These are phyloP conservation scores for Agelas oroides DNA, from an alignment of 37 sponge, comb jelly and placozoan species.

Conservation along the genomic window DNA sequence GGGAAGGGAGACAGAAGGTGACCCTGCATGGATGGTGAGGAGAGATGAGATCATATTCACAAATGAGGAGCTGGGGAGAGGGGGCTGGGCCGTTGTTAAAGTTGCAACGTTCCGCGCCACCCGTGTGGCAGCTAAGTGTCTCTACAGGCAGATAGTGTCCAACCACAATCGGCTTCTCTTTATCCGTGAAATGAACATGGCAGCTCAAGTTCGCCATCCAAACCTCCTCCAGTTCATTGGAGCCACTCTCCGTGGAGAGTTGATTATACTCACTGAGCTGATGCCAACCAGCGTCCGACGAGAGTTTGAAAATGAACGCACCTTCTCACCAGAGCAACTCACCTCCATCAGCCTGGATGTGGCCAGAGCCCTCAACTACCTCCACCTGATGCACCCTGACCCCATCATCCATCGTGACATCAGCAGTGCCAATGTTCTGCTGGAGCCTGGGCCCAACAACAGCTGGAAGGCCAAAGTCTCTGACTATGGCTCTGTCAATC, in stretches of 20 bases:
- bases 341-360: constrained; percentile 49
- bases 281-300: constrained; percentile 64
- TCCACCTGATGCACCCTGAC: constrained; percentile 65
- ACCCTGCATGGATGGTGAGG: constrained; percentile 45
- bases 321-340: constrained; percentile 12
- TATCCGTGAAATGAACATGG: constrained; percentile 74
- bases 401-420: constrained; percentile 85
- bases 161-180: constrained; percentile 42
- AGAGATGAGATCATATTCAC: constrained; percentile 58
- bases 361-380: constrained; percentile 68
- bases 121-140: constrained; percentile 71
- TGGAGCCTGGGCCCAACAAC: constrained; percentile 27
- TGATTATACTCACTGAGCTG: constrained; percentile 69
- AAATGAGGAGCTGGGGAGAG: constrained; percentile 53
- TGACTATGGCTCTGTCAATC: constrained; percentile 78
- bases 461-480: constrained; percentile 76
- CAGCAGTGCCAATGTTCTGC: constrained; percentile 79
- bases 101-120: constrained; percentile 66
- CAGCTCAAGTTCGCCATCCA: constrained; percentile 70
- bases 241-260: constrained; percentile 37
- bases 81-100: constrained; percentile 67
- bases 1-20: not conserved
- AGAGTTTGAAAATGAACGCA: constrained; percentile 2
- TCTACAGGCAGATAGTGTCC: constrained; percentile 57
- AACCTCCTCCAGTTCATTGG: constrained; percentile 70